These are phyloP conservation scores for Bucorvus abyssinicus DNA, from an alignment of 2,797 vertebrate genomes.

Conservation along the genomic window DNA sequence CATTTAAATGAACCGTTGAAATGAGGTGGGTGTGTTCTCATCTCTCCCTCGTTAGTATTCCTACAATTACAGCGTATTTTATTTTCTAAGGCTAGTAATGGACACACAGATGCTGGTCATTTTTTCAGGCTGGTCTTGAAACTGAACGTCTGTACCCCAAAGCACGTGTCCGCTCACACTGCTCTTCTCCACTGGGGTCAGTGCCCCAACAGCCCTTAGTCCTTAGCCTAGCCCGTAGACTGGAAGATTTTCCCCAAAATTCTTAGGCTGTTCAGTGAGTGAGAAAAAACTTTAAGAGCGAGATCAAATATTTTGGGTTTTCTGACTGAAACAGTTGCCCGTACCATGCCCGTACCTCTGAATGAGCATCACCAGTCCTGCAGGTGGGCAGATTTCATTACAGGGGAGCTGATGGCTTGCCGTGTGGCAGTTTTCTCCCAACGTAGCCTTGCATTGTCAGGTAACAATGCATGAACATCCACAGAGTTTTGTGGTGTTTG, in stretches of 20 bases:
- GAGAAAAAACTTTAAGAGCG: not conserved
- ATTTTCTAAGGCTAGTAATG: not conserved
- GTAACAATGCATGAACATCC: not conserved
- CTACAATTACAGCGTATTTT: not conserved
- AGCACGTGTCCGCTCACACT: fast-evolving
- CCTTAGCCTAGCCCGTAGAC: not conserved
- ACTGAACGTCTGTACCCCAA: not conserved
- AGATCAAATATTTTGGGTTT: not conserved
- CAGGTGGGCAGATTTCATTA: not conserved
- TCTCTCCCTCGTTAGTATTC: not conserved
- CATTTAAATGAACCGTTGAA: not conserved
- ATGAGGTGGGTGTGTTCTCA: not conserved
- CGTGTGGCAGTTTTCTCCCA: not conserved
- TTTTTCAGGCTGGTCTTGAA: not conserved
- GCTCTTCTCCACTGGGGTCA: not conserved
- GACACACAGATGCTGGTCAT: not conserved
- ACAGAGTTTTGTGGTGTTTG: not conserved
- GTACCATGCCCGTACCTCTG: not conserved
- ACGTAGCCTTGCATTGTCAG: not conserved
- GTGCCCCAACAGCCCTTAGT: not conserved
- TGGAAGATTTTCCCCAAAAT: not conserved
- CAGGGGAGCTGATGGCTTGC: not conserved
- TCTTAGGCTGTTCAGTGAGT: not conserved
- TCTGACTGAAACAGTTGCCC: not conserved
- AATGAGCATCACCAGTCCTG: not conserved